A percentile compares a stretch with the other conserved stretches of the same genome.
Conservation (phyloP, 1,140 invertebrate species). For the Episyrphus balteatus region DNA sequence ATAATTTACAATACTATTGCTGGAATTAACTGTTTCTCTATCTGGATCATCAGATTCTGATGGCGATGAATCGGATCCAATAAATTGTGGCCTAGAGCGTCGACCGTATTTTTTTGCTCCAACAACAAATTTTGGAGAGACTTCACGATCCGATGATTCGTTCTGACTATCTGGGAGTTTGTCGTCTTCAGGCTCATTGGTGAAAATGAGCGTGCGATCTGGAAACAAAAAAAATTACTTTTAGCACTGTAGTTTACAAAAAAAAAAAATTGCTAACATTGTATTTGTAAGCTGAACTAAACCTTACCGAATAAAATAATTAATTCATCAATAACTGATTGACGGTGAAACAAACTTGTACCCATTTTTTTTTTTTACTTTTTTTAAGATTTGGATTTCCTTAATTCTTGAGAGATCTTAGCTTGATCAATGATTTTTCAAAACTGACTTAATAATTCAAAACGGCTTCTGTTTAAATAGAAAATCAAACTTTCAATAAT, state of each 20-base stretch:
- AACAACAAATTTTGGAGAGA: slow-evolving; percentile 59
- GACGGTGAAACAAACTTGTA: slow-evolving; percentile 32
- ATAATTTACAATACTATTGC: not conserved
- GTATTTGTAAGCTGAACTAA: not conserved
- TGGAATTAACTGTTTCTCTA: slow-evolving; percentile 11
- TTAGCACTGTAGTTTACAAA: not conserved
- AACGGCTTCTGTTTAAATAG: too few species aligned
- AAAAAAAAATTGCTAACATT: not conserved
- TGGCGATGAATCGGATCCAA: slow-evolving; percentile 21
- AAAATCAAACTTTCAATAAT: too few species aligned
- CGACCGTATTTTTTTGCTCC: slow-evolving; percentile 68
- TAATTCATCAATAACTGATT: slow-evolving; percentile 31
- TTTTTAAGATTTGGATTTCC: too few species aligned
- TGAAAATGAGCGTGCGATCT: slow-evolving; percentile 28
- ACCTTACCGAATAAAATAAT: slow-evolving; percentile 21
- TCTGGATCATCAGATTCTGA: slow-evolving; percentile 34
- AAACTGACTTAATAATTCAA: too few species aligned
- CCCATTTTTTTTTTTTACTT: slow-evolving; percentile 14
- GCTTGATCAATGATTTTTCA: too few species aligned
- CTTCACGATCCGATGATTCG: slow-evolving; percentile 51
- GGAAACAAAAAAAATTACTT: slow-evolving; percentile 13
- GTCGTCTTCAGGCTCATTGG: slow-evolving; percentile 14
- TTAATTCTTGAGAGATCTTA: too few species aligned
- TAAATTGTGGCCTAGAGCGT: slow-evolving; percentile 45
- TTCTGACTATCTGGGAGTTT: slow-evolving; percentile 36